Percentiles rank a stretch among this genome's conserved stretches.
phyloP scores from a whole-genome alignment of 2,888 invertebrate species.

The Pollenia amentaria region DNA sequence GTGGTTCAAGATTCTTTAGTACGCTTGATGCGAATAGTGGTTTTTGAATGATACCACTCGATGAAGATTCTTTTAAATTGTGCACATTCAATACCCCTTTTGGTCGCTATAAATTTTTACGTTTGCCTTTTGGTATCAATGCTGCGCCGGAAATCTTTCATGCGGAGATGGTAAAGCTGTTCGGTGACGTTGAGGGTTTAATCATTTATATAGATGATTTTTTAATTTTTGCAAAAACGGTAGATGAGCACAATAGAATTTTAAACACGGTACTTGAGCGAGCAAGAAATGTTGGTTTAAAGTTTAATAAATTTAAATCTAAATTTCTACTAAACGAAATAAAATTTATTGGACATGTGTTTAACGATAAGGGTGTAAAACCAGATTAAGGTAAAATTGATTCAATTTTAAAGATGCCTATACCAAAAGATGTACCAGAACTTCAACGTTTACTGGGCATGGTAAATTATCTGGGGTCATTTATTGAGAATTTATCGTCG shows the following conservation, averaged over 20 bases:
- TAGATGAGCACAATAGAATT: neutral
- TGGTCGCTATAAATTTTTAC: constrained; percentile 71
- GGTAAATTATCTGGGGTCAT: constrained; percentile 74
- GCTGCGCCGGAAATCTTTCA: constrained; percentile 62
- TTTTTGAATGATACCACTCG: constrained; percentile 73
- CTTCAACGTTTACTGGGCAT: constrained; percentile 30
- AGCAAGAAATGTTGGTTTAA: constrained; percentile 16
- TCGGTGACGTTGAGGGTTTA: constrained; percentile 35
- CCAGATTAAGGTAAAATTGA: constrained; percentile 20
- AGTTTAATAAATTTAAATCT: constrained; percentile 25
- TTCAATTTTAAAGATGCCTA: constrained; percentile 25
- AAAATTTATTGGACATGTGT: constrained; percentile 32
- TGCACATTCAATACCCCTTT: constrained; percentile 75
- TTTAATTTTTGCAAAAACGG: neutral
- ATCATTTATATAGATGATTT: neutral
- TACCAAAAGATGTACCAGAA: constrained; percentile 30
- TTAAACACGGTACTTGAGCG: neutral
- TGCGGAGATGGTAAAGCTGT: constrained; percentile 44
- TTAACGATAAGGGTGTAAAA: constrained; percentile 2
- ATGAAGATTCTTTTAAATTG: constrained; percentile 73
- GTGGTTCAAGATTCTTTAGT: neutral
- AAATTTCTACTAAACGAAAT: constrained; percentile 24
- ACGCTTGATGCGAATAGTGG: constrained; percentile 44
- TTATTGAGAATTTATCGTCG: constrained; percentile 71
- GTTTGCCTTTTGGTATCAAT: constrained; percentile 67